These are phyloP conservation scores for Polyommatus icarus DNA, from an alignment of 2,888 invertebrate species.

Conservation along the genomic window DNA sequence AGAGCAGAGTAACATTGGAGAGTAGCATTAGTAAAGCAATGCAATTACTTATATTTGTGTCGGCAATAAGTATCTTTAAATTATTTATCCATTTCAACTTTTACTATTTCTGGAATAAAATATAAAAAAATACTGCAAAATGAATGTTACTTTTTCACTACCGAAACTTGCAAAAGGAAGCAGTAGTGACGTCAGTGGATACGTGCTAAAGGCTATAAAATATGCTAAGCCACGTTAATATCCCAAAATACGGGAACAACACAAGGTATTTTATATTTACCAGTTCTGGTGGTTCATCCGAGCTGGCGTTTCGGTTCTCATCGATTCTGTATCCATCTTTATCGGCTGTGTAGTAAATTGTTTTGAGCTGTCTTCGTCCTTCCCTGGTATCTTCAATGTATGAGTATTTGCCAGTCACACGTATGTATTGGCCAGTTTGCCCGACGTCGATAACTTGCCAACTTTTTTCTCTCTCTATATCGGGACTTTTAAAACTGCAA, in stretches of 20 bases:
- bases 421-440: conserved; percentile 71
- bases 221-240: too few species aligned
- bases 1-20: too few species aligned
- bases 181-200: too few species aligned
- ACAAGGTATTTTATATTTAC: neutral
- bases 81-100: too few species aligned
- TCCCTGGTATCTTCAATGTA: conserved; percentile 59
- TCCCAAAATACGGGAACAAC: neutral
- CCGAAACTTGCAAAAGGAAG: too few species aligned
- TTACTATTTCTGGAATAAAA: too few species aligned
- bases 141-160: too few species aligned
- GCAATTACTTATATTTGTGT: too few species aligned
- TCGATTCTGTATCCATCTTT: neutral
- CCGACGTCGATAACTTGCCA: conserved; percentile 75
- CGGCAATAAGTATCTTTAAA: too few species aligned
- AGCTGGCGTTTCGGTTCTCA: neutral
- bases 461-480: conserved; percentile 76
- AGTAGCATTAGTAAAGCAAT: too few species aligned
- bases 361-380: conserved; percentile 70
- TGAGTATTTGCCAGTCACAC: conserved; percentile 74
- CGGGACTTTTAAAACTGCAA: conserved; percentile 60
- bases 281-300: neutral
- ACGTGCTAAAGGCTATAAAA: too few species aligned
- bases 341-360: conserved; percentile 69
- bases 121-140: too few species aligned